Conservation (phyloP, 2,888 invertebrate genomes). For the Pheosia tremula region DNA sequence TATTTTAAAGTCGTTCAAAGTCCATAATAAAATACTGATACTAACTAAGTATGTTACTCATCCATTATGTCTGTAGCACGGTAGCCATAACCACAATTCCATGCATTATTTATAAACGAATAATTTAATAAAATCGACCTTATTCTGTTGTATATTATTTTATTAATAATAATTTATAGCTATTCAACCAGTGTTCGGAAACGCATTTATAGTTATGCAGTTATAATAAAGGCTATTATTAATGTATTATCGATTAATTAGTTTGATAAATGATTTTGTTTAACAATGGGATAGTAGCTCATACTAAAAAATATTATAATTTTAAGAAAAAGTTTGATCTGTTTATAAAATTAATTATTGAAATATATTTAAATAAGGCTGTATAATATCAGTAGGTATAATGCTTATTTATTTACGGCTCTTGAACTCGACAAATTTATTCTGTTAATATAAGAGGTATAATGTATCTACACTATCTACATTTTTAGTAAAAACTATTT, state of each 20-base stretch:
- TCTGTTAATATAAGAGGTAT: no score
- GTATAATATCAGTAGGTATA: neutral
- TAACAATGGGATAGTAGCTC: slow-evolving; percentile 11
- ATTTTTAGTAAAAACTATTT: no score
- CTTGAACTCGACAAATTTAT: no score
- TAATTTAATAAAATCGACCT: slow-evolving; percentile 53
- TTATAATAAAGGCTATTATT: slow-evolving; percentile 29
- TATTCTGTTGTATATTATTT: slow-evolving; percentile 43
- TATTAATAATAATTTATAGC: slow-evolving; percentile 37
- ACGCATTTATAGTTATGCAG: slow-evolving; percentile 29
- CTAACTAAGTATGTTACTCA: slow-evolving; percentile 24
- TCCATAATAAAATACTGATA: slow-evolving; percentile 1
- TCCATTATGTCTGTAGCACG: slow-evolving; percentile 50
- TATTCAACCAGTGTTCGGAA: slow-evolving; percentile 30
- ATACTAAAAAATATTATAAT: neutral
- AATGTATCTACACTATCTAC: no score
- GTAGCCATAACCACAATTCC: slow-evolving; percentile 52
- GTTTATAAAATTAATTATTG: neutral
- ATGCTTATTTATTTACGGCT: neutral
- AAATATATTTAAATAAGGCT: neutral
- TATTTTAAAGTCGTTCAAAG: neutral
- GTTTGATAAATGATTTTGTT: slow-evolving; percentile 16
- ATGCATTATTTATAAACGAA: slow-evolving; percentile 59
- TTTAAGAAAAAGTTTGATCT: neutral
- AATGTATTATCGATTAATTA: slow-evolving; percentile 23